Evolutionary conservation across 2,797 vertebrate genomes (phyloP).

Genomic region (Okamejei kenojei): DNA sequence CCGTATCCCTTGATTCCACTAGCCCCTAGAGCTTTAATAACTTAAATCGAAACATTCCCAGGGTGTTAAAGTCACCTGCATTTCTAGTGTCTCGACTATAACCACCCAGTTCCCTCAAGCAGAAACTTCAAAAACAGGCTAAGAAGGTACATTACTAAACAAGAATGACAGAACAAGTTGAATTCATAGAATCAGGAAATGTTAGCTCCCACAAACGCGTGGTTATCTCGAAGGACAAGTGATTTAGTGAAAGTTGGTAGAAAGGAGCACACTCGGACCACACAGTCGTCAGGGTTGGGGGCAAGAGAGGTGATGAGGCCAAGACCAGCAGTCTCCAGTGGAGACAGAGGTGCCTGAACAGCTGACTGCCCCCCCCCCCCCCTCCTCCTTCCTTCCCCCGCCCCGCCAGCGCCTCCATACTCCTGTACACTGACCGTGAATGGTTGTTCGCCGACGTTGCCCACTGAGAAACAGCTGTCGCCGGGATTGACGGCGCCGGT

Average conservation of each 20-base stretch:
- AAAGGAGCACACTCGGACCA: neutral
- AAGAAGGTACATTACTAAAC: conserved; percentile 71
- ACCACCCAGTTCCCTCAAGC: conserved; percentile 63
- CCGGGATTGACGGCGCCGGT: conserved; percentile 94
- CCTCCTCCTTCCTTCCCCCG: too few species aligned
- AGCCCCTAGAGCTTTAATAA: neutral
- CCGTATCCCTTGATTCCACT: too few species aligned
- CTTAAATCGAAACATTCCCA: neutral
- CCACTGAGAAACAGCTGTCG: conserved; percentile 90
- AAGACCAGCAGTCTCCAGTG: too few species aligned
- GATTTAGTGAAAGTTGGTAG: conserved; percentile 51
- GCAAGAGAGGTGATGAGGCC: too few species aligned
- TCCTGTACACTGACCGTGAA: conserved; percentile 75
- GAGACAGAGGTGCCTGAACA: too few species aligned
- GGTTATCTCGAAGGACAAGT: conserved; percentile 58
- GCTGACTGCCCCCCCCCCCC: too few species aligned
- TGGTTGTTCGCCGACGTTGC: conserved; percentile 72
- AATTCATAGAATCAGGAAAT: conserved; percentile 67
- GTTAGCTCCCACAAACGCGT: conserved; percentile 78
- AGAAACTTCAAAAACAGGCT: conserved; percentile 67
- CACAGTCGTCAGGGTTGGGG: too few species aligned
- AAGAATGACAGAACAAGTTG: conserved; percentile 62
- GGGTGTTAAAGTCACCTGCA: conserved; percentile 79
- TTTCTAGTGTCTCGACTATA: conserved; percentile 86
- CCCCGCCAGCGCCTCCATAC: too few species aligned